A percentile compares a stretch with the other conserved stretches of the same genome.
Conservation (phyloP, 2,113 vertebrate species). For the Psittacara wagleri region DNA sequence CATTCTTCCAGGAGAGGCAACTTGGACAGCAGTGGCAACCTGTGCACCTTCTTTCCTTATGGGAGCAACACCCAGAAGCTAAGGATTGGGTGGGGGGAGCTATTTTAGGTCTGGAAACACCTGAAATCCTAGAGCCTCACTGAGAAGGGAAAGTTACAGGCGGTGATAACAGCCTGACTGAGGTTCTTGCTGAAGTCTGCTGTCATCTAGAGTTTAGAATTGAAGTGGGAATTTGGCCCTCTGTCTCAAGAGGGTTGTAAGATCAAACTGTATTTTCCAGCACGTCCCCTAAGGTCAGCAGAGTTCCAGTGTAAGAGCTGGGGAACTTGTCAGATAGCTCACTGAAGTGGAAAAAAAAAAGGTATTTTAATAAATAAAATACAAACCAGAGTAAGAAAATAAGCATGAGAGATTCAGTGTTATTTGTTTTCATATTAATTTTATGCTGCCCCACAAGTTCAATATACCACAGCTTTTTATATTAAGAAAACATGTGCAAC, state of each 20-base stretch:
- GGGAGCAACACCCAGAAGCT: not conserved
- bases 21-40: not conserved
- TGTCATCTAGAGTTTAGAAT: not conserved
- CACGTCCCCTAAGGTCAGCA: not conserved
- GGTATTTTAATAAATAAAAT: not conserved
- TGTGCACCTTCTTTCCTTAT: not conserved
- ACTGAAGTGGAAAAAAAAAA: not conserved
- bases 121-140: not conserved
- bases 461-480: not conserved
- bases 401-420: not conserved
- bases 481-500: slow-evolving; percentile 37
- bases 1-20: not conserved
- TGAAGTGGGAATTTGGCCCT: not conserved
- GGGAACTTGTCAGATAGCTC: not conserved
- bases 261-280: not conserved
- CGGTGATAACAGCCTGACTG: not conserved
- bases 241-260: not conserved
- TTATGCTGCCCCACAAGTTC: not conserved
- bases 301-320: not conserved
- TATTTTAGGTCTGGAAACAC: not conserved
- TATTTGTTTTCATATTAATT: slow-evolving; percentile 24
- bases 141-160: not conserved
- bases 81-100: not conserved
- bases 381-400: not conserved
- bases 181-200: not conserved